Base-by-base conservation (phyloP, 2,888 invertebrate genomes). In the Thalpophila matura region DNA sequence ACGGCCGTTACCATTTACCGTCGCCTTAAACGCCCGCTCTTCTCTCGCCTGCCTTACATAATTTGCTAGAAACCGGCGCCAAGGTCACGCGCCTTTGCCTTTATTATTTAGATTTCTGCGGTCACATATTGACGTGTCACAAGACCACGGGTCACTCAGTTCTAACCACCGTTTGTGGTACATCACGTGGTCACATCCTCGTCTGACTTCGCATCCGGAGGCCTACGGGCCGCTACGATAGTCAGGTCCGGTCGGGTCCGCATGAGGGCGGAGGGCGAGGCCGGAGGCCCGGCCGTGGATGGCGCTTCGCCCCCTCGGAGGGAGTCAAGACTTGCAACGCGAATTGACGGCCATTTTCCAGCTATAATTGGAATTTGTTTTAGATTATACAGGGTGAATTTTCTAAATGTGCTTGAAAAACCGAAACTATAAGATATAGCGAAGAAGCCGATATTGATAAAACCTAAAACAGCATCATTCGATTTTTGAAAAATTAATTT, bases 221-320 rank as follows among this genome's bases (percentile, higher is more conserved):
- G 79, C 74, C 16, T 81, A 66, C 85, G 83, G 2, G 93, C 91
- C 1, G 93, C 91, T 12, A 94, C 92, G 14, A 94, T 94, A 58
- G 94, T 94, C 67, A 94, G 89, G 86, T 94, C 94, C 9, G 94
- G 94, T 0, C 94, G 81, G 2, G 91, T 92, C 35, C 91, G 80
- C 93, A 94, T 93, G 6, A 94, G 89, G 4, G 89, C 88, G 0
- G 90, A 87, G 3, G 92, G 90, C 0, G 90, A 88, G 24, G 7
- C 22, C n/a, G 27, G 14, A 51, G 40, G 16, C 58, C 26, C 53
- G 7, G 31, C 51, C 16, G 56, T 4, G 1, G 65, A 9, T 6
- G 59, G 47, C 14, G 74, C n/a, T 1, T 66, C 74, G 3, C 59
- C 58, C 0, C 80, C 86, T 0, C 91, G 88, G 0, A 94, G 86